A percentile compares a stretch with the other conserved stretches of the same genome.
These are phyloP conservation scores for Diarsia dahlii DNA, from an alignment of 2,888 invertebrate species.

Conservation along the genomic window DNA sequence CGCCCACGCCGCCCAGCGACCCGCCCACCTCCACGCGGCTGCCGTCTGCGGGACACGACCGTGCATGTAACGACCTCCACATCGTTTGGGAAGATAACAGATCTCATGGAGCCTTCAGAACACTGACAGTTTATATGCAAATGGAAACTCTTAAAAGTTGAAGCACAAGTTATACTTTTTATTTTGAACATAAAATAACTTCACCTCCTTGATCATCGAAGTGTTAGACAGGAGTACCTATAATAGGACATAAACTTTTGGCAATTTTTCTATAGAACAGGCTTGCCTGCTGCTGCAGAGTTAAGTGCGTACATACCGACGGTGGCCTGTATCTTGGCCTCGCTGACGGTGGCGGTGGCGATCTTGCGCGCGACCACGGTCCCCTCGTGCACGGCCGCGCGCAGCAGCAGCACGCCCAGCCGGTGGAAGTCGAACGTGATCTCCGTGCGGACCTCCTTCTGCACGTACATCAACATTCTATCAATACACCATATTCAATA, in stretches of 20 bases:
- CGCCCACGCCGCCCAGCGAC: slow-evolving; percentile 97
- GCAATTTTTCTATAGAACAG: no score
- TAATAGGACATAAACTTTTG: background rate
- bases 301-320: slow-evolving; percentile 86
- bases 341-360: slow-evolving; percentile 97
- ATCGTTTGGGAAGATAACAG: background rate
- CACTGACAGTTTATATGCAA: background rate
- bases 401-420: slow-evolving; percentile 95
- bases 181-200: background rate
- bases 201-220: background rate
- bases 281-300: background rate
- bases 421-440: slow-evolving; percentile 98
- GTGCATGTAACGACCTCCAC: background rate
- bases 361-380: slow-evolving; percentile 95
- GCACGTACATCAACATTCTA: background rate
- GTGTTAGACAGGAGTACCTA: background rate
- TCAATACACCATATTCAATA: no score
- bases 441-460: slow-evolving; percentile 92
- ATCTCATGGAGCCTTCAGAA: background rate
- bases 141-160: background rate
- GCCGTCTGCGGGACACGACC: slow-evolving; percentile 77
- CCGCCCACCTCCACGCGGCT: slow-evolving; percentile 93
- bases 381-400: slow-evolving; percentile 94
- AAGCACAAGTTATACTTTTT: background rate
- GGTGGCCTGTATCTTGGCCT: slow-evolving; percentile 96